Evolutionary conservation across 2,888 invertebrate genomes (phyloP).

Genomic region (Alsophila aescularia): DNA sequence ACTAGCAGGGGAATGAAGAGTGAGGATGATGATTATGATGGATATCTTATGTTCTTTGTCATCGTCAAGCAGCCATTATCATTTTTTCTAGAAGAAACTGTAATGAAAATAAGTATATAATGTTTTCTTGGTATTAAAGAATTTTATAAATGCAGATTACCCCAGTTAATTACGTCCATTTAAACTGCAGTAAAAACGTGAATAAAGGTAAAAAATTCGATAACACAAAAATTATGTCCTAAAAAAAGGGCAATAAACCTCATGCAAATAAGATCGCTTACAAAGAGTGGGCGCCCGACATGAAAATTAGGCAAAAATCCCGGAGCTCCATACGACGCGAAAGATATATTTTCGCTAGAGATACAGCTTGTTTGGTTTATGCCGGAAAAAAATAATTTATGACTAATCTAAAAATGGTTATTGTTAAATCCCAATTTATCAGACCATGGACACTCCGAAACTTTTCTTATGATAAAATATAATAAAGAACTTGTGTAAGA

Average conservation of each 20-base stretch:
- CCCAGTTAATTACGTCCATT: conserved; percentile 25
- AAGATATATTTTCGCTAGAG: conserved; percentile 42
- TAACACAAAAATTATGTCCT: conserved; percentile 34
- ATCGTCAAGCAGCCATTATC: too few species aligned
- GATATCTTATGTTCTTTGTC: too few species aligned
- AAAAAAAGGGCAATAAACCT: conserved; percentile 44
- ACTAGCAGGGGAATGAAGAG: too few species aligned
- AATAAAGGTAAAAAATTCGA: conserved; percentile 32
- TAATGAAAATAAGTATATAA: neutral
- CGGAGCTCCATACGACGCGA: conserved; percentile 52
- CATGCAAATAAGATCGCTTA: conserved; percentile 59
- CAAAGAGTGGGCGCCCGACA: conserved; percentile 47
- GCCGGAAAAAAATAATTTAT: conserved; percentile 1
- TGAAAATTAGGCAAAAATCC: conserved; percentile 60
- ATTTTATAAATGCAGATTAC: conserved; percentile 12
- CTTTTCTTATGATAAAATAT: too few species aligned
- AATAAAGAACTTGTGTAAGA: too few species aligned
- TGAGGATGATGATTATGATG: too few species aligned
- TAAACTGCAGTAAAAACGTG: conserved; percentile 28
- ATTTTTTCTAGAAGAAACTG: too few species aligned
- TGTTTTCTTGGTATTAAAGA: too few species aligned
- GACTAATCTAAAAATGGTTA: neutral
- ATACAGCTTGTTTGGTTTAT: neutral
- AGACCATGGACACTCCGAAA: too few species aligned
- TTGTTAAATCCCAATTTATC: too few species aligned